Conservation (phyloP, 2,113 vertebrate genomes). For the Miniopterus natalensis region DNA sequence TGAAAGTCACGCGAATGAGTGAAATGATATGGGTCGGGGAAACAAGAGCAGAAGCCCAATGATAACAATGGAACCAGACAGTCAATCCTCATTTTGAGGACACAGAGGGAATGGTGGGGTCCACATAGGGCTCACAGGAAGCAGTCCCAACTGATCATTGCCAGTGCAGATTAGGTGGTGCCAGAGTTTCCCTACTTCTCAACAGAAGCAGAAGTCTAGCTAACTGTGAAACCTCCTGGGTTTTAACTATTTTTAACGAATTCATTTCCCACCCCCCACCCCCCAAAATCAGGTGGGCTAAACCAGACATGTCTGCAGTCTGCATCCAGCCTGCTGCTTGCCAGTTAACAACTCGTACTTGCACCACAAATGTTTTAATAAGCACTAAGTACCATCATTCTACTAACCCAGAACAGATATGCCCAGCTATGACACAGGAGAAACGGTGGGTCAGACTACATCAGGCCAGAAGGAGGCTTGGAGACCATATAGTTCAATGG, state of each 20-base stretch:
- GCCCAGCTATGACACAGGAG: not conserved
- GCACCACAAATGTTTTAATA: not conserved
- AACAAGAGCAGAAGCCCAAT: not conserved
- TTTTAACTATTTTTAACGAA: not conserved
- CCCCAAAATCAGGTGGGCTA: not conserved
- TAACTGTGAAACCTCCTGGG: not conserved
- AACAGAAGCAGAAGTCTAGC: not conserved
- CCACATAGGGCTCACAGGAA: not conserved
- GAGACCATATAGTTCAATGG: not conserved
- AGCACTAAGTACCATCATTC: not conserved
- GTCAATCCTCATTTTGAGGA: not conserved
- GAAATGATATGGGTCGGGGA: not conserved
- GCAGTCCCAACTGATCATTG: not conserved
- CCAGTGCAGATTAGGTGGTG: too few species aligned
- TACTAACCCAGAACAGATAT: not conserved
- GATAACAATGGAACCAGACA: not conserved
- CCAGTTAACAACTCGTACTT: not conserved
- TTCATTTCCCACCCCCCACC: not conserved
- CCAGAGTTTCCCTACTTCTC: not conserved
- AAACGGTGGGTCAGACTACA: not conserved
- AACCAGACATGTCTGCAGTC: not conserved
- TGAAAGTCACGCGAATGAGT: not conserved
- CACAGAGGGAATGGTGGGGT: not conserved
- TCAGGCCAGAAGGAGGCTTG: not conserved
- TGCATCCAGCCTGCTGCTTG: not conserved